These are phyloP conservation scores for Malurus splendens DNA, from an alignment of 2,797 vertebrate genomes.

Conservation along the genomic window DNA sequence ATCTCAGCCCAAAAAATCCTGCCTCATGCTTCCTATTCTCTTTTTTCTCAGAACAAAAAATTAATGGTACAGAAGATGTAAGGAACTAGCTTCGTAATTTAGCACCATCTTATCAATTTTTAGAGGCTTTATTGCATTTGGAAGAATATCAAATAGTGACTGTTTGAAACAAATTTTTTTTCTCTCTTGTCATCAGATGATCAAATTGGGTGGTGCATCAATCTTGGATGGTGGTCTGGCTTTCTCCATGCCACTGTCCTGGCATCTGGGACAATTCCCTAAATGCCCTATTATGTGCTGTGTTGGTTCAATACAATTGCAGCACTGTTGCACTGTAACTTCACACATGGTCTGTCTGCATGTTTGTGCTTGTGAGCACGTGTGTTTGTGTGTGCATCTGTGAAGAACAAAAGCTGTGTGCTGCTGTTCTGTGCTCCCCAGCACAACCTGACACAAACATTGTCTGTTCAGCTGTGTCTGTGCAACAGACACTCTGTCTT, in stretches of 20 bases:
- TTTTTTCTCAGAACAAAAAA: neutral
- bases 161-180: neutral
- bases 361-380: neutral
- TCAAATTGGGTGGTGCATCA: neutral
- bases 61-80: neutral
- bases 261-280: neutral
- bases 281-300: accelerated
- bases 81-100: neutral
- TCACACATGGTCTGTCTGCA: neutral
- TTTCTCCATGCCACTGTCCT: neutral
- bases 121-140: neutral
- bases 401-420: neutral
- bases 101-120: neutral
- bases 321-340: neutral
- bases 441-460: neutral
- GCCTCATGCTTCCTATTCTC: neutral
- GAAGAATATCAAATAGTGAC: neutral
- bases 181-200: neutral
- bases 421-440: neutral
- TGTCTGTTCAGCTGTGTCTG: neutral
- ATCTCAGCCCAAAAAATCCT: neutral
- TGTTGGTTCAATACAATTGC: neutral
- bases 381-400: neutral
- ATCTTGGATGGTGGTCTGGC: neutral
- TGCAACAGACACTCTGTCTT: constrained; percentile 22